These are phyloP conservation scores for Prenolepis imparis DNA, from an alignment of 2,888 invertebrate species.

Conservation along the genomic window DNA sequence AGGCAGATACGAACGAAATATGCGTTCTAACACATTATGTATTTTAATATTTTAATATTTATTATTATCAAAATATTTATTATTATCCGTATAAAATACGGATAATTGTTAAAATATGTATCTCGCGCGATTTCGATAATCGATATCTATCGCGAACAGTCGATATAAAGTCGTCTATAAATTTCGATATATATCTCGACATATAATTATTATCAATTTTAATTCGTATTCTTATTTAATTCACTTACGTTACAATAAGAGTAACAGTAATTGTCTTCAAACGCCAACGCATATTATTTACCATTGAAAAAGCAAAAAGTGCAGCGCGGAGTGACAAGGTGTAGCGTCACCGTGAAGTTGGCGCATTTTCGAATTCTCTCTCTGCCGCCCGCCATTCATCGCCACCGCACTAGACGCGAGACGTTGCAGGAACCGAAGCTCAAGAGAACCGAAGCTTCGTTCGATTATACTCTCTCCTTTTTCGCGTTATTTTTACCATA, in stretches of 20 bases:
- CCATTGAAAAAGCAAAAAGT: background rate
- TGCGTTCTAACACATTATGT: background rate
- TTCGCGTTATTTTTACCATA: background rate
- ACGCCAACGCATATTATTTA: background rate
- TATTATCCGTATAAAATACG: background rate
- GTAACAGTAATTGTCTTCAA: background rate
- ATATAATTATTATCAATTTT: background rate
- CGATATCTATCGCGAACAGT: background rate
- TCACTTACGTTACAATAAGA: background rate
- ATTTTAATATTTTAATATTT: background rate
- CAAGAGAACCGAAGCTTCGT: background rate
- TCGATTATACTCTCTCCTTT: background rate
- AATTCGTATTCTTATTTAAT: background rate
- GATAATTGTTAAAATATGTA: background rate
- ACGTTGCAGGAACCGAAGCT: no score
- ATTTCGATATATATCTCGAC: background rate
- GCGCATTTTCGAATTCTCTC: background rate
- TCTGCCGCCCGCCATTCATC: background rate
- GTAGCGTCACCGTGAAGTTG: background rate
- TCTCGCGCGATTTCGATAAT: background rate
- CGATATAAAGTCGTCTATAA: background rate
- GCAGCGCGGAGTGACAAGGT: background rate
- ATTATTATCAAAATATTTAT: background rate
- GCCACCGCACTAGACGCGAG: background rate
- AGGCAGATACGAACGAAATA: background rate